Percentiles rank a stretch among this genome's conserved stretches.
Evolutionary conservation across 2,113 vertebrate species (phyloP).

Genomic region (Poeciliopsis retropinna): DNA sequence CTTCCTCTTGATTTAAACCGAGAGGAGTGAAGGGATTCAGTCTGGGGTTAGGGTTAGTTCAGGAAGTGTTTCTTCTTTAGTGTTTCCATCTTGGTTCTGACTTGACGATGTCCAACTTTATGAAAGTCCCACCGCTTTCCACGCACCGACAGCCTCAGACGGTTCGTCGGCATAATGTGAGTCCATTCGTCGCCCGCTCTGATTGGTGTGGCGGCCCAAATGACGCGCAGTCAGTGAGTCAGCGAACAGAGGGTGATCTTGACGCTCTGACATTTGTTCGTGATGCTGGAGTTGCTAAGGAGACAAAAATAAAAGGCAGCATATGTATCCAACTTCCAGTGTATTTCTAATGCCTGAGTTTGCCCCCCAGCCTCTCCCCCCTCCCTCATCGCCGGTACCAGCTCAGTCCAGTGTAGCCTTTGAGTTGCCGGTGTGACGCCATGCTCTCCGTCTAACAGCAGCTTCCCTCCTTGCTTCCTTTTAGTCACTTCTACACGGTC

Average conservation of each 20-base stretch:
- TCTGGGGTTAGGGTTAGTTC: too few species aligned
- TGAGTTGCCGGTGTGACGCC: too few species aligned
- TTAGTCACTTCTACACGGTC: too few species aligned
- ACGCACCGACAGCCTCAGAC: too few species aligned
- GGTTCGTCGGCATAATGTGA: too few species aligned
- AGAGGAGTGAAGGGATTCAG: too few species aligned
- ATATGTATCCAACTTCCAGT: neutral
- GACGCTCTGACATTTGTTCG: conserved; percentile 16
- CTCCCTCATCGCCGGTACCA: too few species aligned
- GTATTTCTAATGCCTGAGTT: neutral
- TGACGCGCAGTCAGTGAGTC: conserved; percentile 5
- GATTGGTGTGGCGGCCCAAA: neutral
- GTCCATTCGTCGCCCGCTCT: neutral
- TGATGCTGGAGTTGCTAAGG: conserved; percentile 18
- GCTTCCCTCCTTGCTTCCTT: too few species aligned
- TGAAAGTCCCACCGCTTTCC: too few species aligned
- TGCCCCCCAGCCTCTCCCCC: neutral
- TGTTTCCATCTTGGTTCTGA: neutral
- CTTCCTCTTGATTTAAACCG: too few species aligned
- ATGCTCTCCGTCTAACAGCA: too few species aligned
- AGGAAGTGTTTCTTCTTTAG: neutral
- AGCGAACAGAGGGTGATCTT: conserved; percentile 5
- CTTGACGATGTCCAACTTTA: neutral
- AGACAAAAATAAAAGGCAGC: conserved; percentile 7
- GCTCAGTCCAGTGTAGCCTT: too few species aligned